A percentile compares a stretch with the other conserved stretches of the same genome.
Conservation (phyloP, 2,888 invertebrate genomes). For the Rhorus exstirpatorius region DNA sequence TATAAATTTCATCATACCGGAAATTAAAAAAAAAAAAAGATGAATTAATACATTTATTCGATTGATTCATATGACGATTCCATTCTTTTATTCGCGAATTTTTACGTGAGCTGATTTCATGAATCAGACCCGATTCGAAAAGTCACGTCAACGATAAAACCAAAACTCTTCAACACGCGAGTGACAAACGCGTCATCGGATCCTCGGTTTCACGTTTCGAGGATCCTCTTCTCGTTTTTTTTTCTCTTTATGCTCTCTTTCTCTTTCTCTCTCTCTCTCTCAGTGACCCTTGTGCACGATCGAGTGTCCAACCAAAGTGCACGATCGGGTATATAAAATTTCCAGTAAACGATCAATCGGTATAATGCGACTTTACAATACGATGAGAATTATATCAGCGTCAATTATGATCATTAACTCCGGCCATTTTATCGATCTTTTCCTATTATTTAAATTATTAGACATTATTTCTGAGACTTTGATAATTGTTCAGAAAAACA, state of each 20-base stretch:
- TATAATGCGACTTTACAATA: too few species aligned
- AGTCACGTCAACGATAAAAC: conserved; percentile 48
- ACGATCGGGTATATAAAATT: background rate
- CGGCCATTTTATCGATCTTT: too few species aligned
- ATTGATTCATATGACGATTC: background rate
- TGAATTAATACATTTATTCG: too few species aligned
- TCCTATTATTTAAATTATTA: background rate
- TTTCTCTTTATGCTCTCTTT: background rate
- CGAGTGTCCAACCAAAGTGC: conserved; percentile 5
- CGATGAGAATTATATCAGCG: too few species aligned
- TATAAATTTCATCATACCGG: too few species aligned
- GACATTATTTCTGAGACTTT: background rate
- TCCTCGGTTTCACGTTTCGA: conserved; percentile 36
- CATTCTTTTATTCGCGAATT: background rate
- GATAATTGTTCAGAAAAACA: background rate
- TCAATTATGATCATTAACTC: too few species aligned
- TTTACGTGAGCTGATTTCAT: background rate
- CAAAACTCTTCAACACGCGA: conserved; percentile 25
- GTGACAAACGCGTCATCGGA: conserved; percentile 35
- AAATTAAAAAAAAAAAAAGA: too few species aligned
- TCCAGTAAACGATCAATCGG: too few species aligned
- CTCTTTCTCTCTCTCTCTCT: background rate
- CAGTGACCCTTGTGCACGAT: background rate
- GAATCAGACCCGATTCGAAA: conserved; percentile 20
- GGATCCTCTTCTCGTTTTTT: conserved; percentile 23